Base-by-base conservation (phyloP, 2,113 vertebrate species). In the Phylloscopus trochiloides region DNA sequence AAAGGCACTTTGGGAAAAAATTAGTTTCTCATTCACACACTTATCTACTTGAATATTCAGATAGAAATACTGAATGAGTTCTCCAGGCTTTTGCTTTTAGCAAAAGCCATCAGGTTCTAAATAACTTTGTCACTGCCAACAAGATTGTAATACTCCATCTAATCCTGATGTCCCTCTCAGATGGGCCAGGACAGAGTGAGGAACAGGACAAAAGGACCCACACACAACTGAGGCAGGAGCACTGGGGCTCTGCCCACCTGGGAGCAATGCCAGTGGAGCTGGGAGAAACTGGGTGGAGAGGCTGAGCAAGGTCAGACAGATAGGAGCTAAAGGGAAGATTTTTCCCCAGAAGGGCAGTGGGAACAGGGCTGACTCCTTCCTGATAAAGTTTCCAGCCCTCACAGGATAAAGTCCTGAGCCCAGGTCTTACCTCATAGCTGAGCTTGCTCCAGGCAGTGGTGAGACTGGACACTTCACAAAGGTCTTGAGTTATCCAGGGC, bases 321-420 rank as follows among this genome's bases (percentile, higher is more conserved):
- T 9, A 7, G 34, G 29, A 51, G 17, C 20, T 20, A 31, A 29
- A 5, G 10, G 6, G 4, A 45, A 54, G 8, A 1, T 12, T 73
- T 71, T 71, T 52, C 9, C 8, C 19, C 3, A 6, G 0, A 1
- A 42, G 6, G 1, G 14, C 4, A 48, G 9, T 10, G 17, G 18
- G 8, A n/a, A 34, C 2, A 32, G 3, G 5, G 8, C 4, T 45
- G 6, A 45, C 3, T 67, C 14, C 14, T 59, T 57, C 40, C 7
- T 43, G 25, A 15, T 26, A 43, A 47, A 10, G 10, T 63, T 59
- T 76, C 13, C 15, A 51, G 13, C 6, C 7, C 13, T 45, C 4
- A 26, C 5, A 59, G 4, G 20, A 55, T 55, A 65, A 73, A 68
- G 12, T 15, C 3, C 19, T 48, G 28, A 58, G 38, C 14, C 24